A percentile compares a stretch with the other conserved stretches of the same genome.
Conservation (phyloP, 1,140 invertebrate genomes). For the Philaenus spumarius region DNA sequence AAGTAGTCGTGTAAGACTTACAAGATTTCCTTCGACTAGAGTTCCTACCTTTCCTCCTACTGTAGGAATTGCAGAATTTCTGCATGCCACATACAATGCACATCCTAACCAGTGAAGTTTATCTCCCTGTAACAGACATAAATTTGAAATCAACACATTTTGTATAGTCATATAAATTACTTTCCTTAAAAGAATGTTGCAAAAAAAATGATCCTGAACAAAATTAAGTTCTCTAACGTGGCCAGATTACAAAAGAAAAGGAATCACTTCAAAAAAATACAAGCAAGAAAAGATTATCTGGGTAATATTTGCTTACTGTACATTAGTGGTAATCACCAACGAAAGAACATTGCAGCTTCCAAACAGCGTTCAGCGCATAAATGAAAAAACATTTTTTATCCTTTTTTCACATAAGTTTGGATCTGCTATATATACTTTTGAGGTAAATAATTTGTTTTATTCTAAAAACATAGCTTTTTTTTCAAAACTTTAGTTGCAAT, state of each 20-base stretch:
- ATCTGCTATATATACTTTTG: too few species aligned
- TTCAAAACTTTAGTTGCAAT: too few species aligned
- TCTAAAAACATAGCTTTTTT: too few species aligned
- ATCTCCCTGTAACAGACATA: constrained; percentile 65
- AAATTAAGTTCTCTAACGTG: not conserved
- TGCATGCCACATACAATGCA: constrained; percentile 85
- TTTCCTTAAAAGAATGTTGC: not conserved
- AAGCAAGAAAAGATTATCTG: not conserved
- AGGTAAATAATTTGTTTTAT: too few species aligned
- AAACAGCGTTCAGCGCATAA: too few species aligned
- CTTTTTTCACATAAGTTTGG: too few species aligned
- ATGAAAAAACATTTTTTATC: too few species aligned
- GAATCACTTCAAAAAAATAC: not conserved
- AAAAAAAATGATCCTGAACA: not conserved
- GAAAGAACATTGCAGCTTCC: too few species aligned
- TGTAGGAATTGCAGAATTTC: constrained; percentile 71
- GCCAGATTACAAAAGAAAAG: not conserved
- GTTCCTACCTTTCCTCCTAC: constrained; percentile 55
- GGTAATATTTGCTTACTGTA: not conserved
- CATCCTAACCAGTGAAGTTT: constrained; percentile 91
- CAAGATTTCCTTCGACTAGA: constrained; percentile 81
- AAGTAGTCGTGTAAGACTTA: constrained; percentile 83
- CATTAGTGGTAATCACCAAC: too few species aligned
- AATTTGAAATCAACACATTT: constrained; percentile 5
- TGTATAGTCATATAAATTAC: not conserved